A percentile compares a stretch with the other conserved stretches of the same genome.
Conservation (phyloP, 2,113 vertebrate genomes). For the Mystacornis crossleyi region DNA sequence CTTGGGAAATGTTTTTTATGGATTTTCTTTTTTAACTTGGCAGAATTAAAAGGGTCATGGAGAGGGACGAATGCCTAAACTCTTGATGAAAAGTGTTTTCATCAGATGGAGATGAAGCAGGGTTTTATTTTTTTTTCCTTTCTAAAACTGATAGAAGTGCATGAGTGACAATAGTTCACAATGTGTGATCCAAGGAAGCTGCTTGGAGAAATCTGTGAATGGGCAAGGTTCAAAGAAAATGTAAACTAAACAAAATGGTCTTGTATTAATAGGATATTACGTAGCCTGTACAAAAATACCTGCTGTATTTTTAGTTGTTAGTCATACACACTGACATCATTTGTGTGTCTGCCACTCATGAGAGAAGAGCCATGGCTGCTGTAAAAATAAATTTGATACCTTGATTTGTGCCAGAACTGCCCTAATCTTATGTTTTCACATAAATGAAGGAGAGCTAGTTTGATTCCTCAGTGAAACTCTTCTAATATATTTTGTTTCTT, state of each 20-base stretch:
- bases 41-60: not conserved
- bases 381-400: conserved; percentile 41
- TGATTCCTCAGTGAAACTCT: not conserved
- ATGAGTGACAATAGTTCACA: not conserved
- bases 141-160: not conserved
- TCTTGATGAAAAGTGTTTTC: not conserved
- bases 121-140: not conserved
- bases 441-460: not conserved
- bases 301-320: conserved; percentile 57
- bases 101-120: not conserved
- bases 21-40: conserved; percentile 39
- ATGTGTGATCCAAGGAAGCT: not conserved
- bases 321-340: conserved; percentile 65
- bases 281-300: conserved; percentile 22
- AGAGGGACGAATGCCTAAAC: not conserved
- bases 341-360: conserved; percentile 64
- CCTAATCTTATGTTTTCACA: not conserved
- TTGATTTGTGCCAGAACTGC: not conserved
- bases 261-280: conserved; percentile 26
- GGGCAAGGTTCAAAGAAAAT: conserved; percentile 5
- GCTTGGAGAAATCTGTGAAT: conserved; percentile 44
- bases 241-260: conserved; percentile 7
- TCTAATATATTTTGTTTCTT: not conserved
- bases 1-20: conserved; percentile 25
- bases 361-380: conserved; percentile 15